A percentile compares a stretch with the other conserved stretches of the same genome.
Evolutionary conservation across 2,888 invertebrate species (phyloP).

Genomic region (Drosophila suboccidentalis): DNA sequence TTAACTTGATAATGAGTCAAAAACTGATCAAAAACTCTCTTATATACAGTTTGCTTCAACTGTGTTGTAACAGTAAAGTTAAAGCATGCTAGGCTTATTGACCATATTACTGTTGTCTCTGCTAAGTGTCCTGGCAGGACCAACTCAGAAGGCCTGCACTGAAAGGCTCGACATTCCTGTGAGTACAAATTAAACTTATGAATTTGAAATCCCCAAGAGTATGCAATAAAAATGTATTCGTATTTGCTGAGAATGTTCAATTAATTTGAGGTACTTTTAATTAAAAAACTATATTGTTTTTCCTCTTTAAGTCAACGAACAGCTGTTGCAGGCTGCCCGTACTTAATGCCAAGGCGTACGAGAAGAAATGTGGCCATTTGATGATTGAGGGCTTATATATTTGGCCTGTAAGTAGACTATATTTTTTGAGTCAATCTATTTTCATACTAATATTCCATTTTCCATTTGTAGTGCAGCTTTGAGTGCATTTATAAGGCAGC

Average conservation of each 20-base stretch:
- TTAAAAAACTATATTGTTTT: not conserved
- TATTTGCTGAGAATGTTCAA: no score
- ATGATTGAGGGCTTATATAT: not conserved
- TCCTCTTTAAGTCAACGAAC: conserved; percentile 8
- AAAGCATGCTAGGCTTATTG: conserved; percentile 4
- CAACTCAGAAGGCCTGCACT: not conserved
- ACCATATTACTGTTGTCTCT: not conserved
- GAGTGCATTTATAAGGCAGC: conserved; percentile 19
- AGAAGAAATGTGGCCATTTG: conserved; percentile 1
- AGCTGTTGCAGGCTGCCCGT: conserved; percentile 14
- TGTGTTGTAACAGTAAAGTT: conserved; percentile 2
- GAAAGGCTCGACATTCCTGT: conserved; percentile 20
- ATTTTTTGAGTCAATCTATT: not conserved
- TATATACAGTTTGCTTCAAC: conserved; percentile 3
- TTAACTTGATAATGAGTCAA: conserved; percentile 3
- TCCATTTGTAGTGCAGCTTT: conserved; percentile 13
- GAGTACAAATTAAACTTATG: not conserved
- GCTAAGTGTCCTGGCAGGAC: conserved; percentile 3
- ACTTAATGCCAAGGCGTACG: not conserved
- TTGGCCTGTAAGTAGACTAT: conserved; percentile 20
- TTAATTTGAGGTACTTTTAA: not conserved
- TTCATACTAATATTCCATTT: not conserved
- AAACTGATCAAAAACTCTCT: not conserved
- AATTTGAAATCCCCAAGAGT: conserved; percentile 6
- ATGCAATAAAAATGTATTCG: not conserved